These are phyloP conservation scores for Atethmia centrago DNA, from an alignment of 2,888 invertebrate genomes.

Conservation along the genomic window DNA sequence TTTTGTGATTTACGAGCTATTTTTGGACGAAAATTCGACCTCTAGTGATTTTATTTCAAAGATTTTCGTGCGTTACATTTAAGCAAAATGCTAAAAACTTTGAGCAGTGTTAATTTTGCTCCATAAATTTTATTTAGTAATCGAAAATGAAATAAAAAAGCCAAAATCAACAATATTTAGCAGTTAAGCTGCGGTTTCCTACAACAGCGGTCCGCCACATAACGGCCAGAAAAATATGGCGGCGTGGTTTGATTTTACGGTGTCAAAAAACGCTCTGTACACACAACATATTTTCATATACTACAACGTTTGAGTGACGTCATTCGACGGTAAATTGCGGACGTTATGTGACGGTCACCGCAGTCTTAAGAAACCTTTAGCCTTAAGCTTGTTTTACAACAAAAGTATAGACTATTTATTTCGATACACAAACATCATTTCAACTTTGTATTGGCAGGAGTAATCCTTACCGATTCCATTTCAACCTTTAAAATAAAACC, in stretches of 20 bases:
- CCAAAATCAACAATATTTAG: neutral
- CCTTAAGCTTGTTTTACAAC: neutral
- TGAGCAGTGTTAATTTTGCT: neutral
- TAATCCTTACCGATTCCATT: slow-evolving; percentile 17
- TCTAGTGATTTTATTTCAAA: slow-evolving; percentile 39
- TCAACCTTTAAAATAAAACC: slow-evolving; percentile 22
- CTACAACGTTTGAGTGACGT: neutral
- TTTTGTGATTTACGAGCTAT: slow-evolving; percentile 46
- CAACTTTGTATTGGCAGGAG: neutral
- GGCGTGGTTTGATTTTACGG: neutral
- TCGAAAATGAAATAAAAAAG: neutral
- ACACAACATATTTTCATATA: neutral
- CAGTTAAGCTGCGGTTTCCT: neutral
- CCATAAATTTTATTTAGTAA: neutral
- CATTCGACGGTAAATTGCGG: neutral
- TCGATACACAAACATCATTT: slow-evolving; percentile 11
- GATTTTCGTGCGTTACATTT: slow-evolving; percentile 15
- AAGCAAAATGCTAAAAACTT: neutral
- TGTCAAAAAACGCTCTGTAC: neutral
- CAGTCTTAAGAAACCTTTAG: neutral
- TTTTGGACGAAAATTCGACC: slow-evolving; percentile 41
- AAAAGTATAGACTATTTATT: neutral
- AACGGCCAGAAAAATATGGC: no score
- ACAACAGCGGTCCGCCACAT: no score
- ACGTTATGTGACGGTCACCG: no score